Conservation (phyloP, 1,140 invertebrate genomes). For the Pteromalus puparum region DNA sequence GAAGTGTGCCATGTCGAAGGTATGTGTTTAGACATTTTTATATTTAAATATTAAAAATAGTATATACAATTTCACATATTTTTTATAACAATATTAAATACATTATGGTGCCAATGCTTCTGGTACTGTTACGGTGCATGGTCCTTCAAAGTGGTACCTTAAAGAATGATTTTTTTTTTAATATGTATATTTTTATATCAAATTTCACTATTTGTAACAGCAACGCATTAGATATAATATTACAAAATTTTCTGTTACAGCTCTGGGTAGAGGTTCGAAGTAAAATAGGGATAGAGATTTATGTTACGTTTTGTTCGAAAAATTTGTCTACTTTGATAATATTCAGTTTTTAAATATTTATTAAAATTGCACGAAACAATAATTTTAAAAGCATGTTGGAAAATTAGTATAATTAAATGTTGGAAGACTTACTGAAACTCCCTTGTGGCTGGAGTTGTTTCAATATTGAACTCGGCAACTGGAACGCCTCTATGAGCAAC, state of each 20-base stretch:
- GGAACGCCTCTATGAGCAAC: constrained; percentile 85
- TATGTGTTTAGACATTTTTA: constrained; percentile 55
- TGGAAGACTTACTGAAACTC: constrained; percentile 79
- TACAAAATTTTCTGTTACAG: constrained; percentile 40
- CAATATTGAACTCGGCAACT: constrained; percentile 94
- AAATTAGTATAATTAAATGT: neutral
- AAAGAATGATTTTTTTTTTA: constrained; percentile 58
- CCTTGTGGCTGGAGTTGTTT: constrained; percentile 83
- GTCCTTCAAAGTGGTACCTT: constrained; percentile 86
- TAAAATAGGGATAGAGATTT: neutral
- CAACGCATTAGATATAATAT: constrained; percentile 19
- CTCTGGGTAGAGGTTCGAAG: constrained; percentile 18
- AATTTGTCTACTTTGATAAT: no score
- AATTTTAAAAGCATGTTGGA: neutral
- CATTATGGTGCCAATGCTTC: constrained; percentile 76
- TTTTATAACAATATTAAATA: constrained; percentile 22
- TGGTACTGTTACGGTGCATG: constrained; percentile 84
- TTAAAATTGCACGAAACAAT: neutral
- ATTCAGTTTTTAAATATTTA: neutral
- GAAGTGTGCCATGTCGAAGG: constrained; percentile 89
- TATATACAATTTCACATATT: neutral
- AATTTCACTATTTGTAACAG: neutral
- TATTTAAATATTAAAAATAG: constrained; percentile 6
- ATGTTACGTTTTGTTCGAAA: no score
- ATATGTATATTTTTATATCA: neutral